Evolutionary conservation across 2,113 vertebrate species (phyloP).

Genomic region (Prolemur simus): DNA sequence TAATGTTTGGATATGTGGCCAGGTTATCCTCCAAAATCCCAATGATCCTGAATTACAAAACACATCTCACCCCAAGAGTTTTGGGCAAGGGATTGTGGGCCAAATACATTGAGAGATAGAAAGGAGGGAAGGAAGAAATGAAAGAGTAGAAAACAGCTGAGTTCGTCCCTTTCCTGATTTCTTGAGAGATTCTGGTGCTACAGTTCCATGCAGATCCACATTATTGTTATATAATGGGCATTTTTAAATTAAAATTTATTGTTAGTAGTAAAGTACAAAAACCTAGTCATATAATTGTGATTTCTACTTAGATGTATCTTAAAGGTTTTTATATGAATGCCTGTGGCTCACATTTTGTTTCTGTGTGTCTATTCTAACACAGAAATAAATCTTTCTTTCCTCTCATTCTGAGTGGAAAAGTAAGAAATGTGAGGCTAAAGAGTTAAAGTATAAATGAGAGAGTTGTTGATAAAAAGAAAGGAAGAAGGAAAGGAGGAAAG

Average conservation of each 20-base stretch:
- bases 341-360: neutral
- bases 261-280: neutral
- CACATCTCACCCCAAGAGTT: neutral
- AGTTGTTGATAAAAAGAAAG: neutral
- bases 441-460: neutral
- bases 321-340: neutral
- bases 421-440: neutral
- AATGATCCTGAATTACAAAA: neutral
- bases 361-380: neutral
- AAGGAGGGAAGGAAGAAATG: neutral
- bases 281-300: neutral
- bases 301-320: neutral
- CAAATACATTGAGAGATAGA: neutral
- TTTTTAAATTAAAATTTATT: neutral
- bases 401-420: neutral
- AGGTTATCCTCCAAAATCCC: neutral
- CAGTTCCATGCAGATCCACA: neutral
- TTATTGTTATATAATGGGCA: neutral
- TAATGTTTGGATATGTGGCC: neutral
- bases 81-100: neutral
- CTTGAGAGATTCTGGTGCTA: neutral
- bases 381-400: slow-evolving; percentile 26
- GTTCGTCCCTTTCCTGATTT: neutral
- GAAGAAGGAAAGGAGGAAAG: neutral
- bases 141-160: neutral